Conservation (phyloP, 2,888 invertebrate species). For the Pilophorus perplexus region DNA sequence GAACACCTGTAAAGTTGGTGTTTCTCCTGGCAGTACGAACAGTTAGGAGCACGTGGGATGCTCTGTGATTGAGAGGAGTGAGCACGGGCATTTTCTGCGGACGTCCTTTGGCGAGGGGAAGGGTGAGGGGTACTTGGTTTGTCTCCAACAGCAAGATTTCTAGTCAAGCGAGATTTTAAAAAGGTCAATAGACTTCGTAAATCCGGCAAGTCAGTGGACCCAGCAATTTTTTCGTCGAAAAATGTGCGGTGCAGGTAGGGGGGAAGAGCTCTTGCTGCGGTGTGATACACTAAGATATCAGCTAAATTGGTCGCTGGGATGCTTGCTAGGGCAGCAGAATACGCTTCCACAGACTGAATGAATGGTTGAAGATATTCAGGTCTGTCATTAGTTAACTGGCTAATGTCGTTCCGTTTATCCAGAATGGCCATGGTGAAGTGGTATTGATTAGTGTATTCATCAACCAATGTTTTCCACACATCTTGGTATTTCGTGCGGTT, state of each 20-base stretch:
- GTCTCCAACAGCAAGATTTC: background rate
- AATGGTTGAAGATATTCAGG: background rate
- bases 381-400: background rate
- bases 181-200: background rate
- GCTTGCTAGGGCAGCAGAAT: background rate
- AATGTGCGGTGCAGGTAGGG: background rate
- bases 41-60: background rate
- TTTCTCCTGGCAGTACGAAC: background rate
- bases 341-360: background rate
- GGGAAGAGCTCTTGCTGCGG: background rate
- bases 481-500: background rate
- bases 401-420: background rate
- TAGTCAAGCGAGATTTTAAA: background rate
- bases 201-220: background rate
- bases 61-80: background rate
- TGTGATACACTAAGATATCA: background rate
- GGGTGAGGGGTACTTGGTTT: background rate
- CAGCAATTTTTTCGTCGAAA: background rate
- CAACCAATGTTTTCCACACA: background rate
- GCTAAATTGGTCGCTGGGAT: background rate
- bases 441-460: background rate
- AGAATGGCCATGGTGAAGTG: background rate
- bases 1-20: background rate
- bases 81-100: too few relatives aligned
- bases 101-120: too few relatives aligned